Conservation (phyloP, 2,888 invertebrate species). For the Hydropsyche betteni region DNA sequence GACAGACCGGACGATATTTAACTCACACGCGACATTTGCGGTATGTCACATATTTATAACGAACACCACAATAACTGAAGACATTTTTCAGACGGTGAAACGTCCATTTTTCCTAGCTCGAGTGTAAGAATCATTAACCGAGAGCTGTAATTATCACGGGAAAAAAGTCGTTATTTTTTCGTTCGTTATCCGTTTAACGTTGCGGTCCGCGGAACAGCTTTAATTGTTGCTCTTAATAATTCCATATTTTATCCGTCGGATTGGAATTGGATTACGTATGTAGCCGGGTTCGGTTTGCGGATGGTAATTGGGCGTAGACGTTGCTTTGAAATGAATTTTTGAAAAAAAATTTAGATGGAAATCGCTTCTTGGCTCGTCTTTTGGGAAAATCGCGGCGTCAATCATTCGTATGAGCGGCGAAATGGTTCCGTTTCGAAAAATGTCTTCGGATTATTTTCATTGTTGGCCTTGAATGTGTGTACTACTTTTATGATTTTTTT, state of each 20-base stretch:
- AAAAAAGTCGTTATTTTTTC: conserved; percentile 3
- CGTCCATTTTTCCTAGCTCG: too few species aligned
- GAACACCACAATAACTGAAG: too few species aligned
- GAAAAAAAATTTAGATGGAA: neutral
- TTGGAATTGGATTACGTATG: neutral
- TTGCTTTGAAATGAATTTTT: neutral
- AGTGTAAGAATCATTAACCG: too few species aligned
- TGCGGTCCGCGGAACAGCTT: conserved; percentile 2
- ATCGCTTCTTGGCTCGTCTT: neutral
- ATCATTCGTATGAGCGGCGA: neutral
- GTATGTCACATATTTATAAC: too few species aligned
- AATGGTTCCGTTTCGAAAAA: conserved; percentile 2
- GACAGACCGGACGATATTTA: too few species aligned
- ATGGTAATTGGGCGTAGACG: neutral
- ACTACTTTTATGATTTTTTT: neutral
- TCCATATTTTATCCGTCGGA: neutral
- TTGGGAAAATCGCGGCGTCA: neutral
- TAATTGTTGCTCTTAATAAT: conserved; percentile 15
- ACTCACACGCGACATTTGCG: too few species aligned
- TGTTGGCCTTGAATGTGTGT: neutral
- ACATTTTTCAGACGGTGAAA: too few species aligned
- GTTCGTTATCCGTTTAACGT: conserved; percentile 11
- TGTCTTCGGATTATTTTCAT: neutral
- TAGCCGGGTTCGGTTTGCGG: neutral
- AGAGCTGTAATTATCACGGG: too few species aligned